Evolutionary conservation across 2,113 vertebrate genomes (phyloP).

Genomic region (Ursus arctos): DNA sequence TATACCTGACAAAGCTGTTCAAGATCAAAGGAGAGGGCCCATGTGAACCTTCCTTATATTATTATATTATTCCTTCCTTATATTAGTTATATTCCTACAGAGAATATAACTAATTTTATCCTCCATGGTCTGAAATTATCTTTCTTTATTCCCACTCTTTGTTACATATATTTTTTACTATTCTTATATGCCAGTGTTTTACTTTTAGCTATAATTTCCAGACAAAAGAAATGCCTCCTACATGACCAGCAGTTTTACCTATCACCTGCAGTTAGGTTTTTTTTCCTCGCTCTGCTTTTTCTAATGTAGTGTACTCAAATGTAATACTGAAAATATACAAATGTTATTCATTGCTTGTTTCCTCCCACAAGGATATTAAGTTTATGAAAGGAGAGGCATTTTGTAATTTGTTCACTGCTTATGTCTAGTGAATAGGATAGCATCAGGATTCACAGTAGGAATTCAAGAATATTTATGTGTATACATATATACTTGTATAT

Average conservation of each 20-base stretch:
- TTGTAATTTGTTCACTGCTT: not conserved
- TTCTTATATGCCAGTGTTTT: not conserved
- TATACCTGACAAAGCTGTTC: not conserved
- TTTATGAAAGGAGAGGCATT: not conserved
- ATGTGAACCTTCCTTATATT: not conserved
- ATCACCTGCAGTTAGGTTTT: not conserved
- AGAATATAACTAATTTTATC: not conserved
- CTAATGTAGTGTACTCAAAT: not conserved
- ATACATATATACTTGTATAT: not conserved
- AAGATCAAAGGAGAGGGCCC: conserved; percentile 1
- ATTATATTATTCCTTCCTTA: too few species aligned
- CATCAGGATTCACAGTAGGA: not conserved
- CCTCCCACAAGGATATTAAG: not conserved
- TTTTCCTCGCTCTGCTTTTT: not conserved
- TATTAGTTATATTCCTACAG: not conserved
- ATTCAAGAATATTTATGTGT: not conserved
- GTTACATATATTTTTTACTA: not conserved
- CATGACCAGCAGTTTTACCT: not conserved
- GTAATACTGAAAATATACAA: not conserved
- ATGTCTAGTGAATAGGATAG: not conserved
- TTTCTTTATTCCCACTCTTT: not conserved
- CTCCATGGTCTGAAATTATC: not conserved
- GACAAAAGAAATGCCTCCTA: not conserved
- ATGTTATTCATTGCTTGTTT: not conserved
- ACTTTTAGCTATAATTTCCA: not conserved